Conservation (phyloP, 2,888 invertebrate genomes). For the Spodoptera exigua region DNA sequence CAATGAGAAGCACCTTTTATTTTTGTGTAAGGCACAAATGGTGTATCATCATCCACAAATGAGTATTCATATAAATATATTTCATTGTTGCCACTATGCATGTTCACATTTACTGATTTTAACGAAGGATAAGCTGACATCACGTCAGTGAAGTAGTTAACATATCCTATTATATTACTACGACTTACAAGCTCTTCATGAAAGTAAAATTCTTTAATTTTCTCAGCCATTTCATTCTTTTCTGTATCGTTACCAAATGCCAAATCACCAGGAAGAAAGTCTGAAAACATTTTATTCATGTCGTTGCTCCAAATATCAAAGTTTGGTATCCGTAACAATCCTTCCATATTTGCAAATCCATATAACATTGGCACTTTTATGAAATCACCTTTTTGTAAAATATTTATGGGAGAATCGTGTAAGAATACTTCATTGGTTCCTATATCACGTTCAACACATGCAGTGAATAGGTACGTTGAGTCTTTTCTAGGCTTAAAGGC, state of each 20-base stretch:
- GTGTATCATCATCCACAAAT: conserved; percentile 56
- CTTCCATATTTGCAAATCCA: conserved; percentile 64
- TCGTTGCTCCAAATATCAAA: conserved; percentile 41
- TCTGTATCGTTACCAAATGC: conserved; percentile 59
- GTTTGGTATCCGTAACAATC: conserved; percentile 39
- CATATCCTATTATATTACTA: conserved; percentile 57
- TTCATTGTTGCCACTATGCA: conserved; percentile 63
- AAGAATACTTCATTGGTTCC: conserved; percentile 62
- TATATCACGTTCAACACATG: conserved; percentile 51
- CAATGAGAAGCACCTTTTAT: conserved; percentile 62
- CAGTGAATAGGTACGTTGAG: conserved; percentile 52
- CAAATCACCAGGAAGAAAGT: conserved; percentile 71
- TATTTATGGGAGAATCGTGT: conserved; percentile 63
- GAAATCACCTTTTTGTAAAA: conserved; percentile 62
- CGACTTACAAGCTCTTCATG: conserved; percentile 53
- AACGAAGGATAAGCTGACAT: conserved; percentile 58
- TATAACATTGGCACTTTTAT: conserved; percentile 59
- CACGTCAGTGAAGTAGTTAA: conserved; percentile 66
- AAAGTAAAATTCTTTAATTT: conserved; percentile 68
- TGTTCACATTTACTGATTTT: conserved; percentile 61
- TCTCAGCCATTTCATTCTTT: conserved; percentile 59
- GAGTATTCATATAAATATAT: conserved; percentile 69
- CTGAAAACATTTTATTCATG: conserved; percentile 73
- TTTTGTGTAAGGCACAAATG: conserved; percentile 54
- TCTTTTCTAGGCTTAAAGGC: conserved; percentile 47